These are phyloP conservation scores for Coelopa pilipes DNA, from an alignment of 2,888 invertebrate species.

Conservation along the genomic window DNA sequence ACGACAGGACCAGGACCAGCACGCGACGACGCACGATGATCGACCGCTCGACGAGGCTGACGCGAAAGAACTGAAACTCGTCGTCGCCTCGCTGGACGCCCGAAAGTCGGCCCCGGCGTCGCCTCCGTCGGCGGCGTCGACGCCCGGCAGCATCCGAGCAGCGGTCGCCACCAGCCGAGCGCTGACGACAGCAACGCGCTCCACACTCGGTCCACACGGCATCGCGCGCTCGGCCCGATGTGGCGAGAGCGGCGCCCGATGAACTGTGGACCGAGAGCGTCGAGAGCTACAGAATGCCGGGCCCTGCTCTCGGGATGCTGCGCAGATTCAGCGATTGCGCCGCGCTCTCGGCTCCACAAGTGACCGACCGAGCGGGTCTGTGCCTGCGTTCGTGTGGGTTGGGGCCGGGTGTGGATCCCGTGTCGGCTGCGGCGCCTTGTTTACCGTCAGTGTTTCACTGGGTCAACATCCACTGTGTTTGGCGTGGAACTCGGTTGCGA, in stretches of 20 bases:
- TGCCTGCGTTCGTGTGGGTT: constrained; percentile 16
- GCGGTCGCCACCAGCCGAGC: not conserved
- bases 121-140: constrained; percentile 49
- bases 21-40: constrained; percentile 22
- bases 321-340: constrained; percentile 22
- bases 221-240: not conserved
- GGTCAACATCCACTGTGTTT: constrained; percentile 56
- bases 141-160: constrained; percentile 45
- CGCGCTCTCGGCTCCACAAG: constrained; percentile 25
- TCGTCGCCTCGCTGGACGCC: constrained; percentile 45
- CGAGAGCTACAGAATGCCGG: not conserved
- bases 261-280: constrained; percentile 34
- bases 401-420: constrained; percentile 26
- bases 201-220: not conserved
- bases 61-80: constrained; percentile 58
- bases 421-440: constrained; percentile 24
- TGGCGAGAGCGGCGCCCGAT: constrained; percentile 19
- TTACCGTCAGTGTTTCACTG: constrained; percentile 56
- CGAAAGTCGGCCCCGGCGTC: constrained; percentile 46
- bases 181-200: not conserved
- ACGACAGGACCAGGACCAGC: too few relatives aligned
- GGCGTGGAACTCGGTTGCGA: constrained; percentile 32
- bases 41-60: constrained; percentile 58
- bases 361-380: constrained; percentile 13
- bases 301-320: constrained; percentile 22